phyloP scores from a whole-genome alignment of 2,888 invertebrate species.

The Priocnemis perturbator region DNA sequence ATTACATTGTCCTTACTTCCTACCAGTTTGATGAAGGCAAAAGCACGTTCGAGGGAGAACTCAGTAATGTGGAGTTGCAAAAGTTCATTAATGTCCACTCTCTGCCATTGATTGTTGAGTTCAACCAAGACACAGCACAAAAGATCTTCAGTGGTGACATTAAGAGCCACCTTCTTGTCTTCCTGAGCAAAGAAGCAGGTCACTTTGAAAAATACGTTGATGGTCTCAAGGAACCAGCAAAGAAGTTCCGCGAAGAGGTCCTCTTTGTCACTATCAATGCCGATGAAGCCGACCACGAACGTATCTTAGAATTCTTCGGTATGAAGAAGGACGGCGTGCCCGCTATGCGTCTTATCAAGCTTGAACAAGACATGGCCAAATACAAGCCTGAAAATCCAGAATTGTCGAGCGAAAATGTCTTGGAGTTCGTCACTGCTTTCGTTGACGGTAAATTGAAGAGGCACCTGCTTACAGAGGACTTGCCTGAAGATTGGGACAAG shows the following conservation, averaged over 20 bases:
- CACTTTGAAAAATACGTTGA: constrained; percentile 88
- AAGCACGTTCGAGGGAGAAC: constrained; percentile 84
- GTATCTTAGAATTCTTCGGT: constrained; percentile 99
- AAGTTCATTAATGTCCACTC: constrained; percentile 90
- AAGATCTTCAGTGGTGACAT: constrained; percentile 99
- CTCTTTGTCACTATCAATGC: constrained; percentile 97
- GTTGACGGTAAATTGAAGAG: constrained; percentile 95
- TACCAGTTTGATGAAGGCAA: constrained; percentile 90
- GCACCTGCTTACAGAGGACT: constrained; percentile 94
- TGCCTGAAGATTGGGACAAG: constrained; percentile 98
- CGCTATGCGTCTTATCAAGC: constrained; percentile 91
- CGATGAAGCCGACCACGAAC: constrained; percentile 95
- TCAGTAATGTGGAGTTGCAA: constrained; percentile 82
- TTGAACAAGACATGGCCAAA: constrained; percentile 98
- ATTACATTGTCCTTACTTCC: constrained; percentile 24
- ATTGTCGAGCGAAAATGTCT: constrained; percentile 81
- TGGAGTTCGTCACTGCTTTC: constrained; percentile 91
- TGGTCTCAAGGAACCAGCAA: constrained; percentile 88
- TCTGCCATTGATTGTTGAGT: constrained; percentile 94
- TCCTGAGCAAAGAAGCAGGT: constrained; percentile 93
- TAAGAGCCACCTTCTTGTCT: constrained; percentile 96
- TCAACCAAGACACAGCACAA: constrained; percentile 97
- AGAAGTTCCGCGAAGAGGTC: constrained; percentile 92
- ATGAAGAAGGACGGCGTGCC: constrained; percentile 96
- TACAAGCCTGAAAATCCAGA: constrained; percentile 92